These are phyloP conservation scores for Heterodera filipjevi DNA, from an alignment of 2,888 invertebrate genomes.

Conservation along the genomic window DNA sequence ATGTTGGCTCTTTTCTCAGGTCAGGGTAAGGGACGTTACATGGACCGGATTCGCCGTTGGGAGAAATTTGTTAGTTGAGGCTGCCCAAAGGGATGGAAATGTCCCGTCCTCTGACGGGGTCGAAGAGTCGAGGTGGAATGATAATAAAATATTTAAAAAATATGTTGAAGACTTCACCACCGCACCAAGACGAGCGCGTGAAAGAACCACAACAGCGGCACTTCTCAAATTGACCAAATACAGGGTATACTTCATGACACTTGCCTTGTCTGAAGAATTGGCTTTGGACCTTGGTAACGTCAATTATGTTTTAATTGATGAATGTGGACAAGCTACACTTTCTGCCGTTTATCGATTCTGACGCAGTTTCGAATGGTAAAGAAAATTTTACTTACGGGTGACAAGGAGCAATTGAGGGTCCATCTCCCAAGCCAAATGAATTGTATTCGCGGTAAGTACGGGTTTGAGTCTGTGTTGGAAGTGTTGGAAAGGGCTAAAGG, in stretches of 20 bases:
- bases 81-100: neutral
- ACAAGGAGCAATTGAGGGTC: neutral
- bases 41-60: neutral
- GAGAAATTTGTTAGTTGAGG: neutral
- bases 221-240: neutral
- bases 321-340: neutral
- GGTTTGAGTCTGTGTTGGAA: neutral
- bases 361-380: neutral
- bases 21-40: neutral
- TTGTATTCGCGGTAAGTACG: neutral
- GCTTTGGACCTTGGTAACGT: neutral
- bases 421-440: neutral
- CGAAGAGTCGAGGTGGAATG: too few species aligned
- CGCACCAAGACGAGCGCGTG: neutral
- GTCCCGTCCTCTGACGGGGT: too few species aligned
- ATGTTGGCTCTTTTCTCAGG: neutral
- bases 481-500: neutral
- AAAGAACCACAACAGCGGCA: neutral
- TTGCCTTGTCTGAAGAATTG: neutral
- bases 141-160: neutral
- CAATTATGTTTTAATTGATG: neutral
- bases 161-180: neutral
- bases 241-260: neutral
- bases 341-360: neutral
- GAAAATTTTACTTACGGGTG: neutral